These are phyloP conservation scores for Diplolepis rosae DNA, from an alignment of 2,888 invertebrate genomes.

Conservation along the genomic window DNA sequence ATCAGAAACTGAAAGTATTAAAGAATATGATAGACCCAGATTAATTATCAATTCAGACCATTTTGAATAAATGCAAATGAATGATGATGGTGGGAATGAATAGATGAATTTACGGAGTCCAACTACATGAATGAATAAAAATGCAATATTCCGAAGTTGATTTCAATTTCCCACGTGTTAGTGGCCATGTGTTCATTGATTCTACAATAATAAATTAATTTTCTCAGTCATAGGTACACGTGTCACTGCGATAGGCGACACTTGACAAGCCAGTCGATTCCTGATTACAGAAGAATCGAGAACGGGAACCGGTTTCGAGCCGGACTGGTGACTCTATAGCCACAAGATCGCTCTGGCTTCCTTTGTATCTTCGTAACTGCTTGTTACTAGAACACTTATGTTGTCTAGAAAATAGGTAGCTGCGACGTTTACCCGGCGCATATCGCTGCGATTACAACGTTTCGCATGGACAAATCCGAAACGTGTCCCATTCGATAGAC, in stretches of 20 bases:
- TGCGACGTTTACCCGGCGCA: conserved; percentile 33
- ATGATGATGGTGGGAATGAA: background rate
- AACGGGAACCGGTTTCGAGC: conserved; percentile 46
- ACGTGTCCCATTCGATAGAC: conserved; percentile 41
- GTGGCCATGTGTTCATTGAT: conserved; percentile 48
- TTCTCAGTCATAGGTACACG: conserved; percentile 43
- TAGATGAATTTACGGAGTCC: background rate
- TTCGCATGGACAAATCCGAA: conserved; percentile 44
- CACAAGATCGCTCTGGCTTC: conserved; percentile 20
- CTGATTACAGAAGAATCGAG: conserved; percentile 41
- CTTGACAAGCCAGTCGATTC: conserved; percentile 47
- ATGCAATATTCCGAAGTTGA: background rate
- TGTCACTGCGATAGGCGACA: conserved; percentile 42
- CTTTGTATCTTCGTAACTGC: conserved; percentile 29
- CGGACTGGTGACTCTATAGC: conserved; percentile 37
- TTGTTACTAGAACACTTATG: conserved; percentile 25
- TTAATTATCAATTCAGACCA: background rate
- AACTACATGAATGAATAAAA: background rate
- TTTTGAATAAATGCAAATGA: background rate
- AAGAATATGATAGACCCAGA: too few relatives aligned
- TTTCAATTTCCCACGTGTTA: conserved; percentile 31
- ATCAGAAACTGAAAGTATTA: too few relatives aligned
- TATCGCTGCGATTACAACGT: conserved; percentile 42
- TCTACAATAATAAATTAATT: conserved; percentile 47
- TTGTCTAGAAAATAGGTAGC: conserved; percentile 49